Evolutionary conservation across 2,797 vertebrate species (phyloP), one percentile per base, ranked within the genome.

Genomic region (Enteromius fasciolatus): DNA sequence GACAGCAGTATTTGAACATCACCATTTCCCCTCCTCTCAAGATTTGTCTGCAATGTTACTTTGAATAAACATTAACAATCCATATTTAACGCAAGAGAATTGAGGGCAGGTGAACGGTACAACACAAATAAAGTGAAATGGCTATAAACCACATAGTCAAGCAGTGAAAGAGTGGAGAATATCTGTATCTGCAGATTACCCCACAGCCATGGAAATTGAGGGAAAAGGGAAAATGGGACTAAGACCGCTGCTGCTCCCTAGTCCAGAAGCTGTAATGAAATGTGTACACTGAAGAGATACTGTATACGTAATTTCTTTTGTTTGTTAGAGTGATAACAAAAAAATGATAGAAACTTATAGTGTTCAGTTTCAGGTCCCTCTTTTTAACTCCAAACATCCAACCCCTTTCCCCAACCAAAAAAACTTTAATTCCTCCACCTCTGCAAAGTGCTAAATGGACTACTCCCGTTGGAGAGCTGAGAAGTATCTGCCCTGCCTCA

Each of bases 331-430:
- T 93, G 92, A 91, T 93, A 90, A 92, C 87, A 44, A 44, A 91
- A 93, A 86, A 90, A 94, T 90, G 89, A 93, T 91, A 93, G 87
- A 91, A 93, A 91, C 91, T 91, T 92, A 91, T 92, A 92, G 93
- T 90, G 89, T 93, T 93, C 91, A 87, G 90, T 64, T 80, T 82
- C 78, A 83, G 78, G 69, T 85, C 87, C 83, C 83, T 68, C 75
- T 39, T 67, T 83, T 9, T 15, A 70, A 54, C 33, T 72, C 44
- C 20, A 25, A 66, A 76, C 33, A 70, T 39, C 31, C 48, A 73
- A 81, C 86, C 87, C 84, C 87, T 57, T 76, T 78, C 54, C 87
- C 79, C 59, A 23, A 33, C 57, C 23, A 31, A 25, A 46, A 8
- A 18, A 66, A 44, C 0, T 7, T 2, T 25, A 80, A 84, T 72